Evolutionary conservation across 1,140 invertebrate genomes (phyloP).

Genomic region (Pachyrhynchus sulphureomaculatus): DNA sequence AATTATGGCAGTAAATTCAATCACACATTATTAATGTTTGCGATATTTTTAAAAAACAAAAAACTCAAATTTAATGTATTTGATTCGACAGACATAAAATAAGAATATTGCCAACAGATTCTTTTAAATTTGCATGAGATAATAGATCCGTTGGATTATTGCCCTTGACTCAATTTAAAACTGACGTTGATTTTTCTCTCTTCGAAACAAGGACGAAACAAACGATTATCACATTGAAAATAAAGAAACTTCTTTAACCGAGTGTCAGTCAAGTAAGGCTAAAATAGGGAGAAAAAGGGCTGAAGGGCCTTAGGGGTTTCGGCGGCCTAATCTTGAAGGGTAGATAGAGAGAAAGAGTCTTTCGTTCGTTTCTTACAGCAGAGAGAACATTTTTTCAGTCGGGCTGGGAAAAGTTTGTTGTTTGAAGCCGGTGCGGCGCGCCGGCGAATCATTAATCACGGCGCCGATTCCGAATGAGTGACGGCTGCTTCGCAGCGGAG

Average conservation of each 20-base stretch:
- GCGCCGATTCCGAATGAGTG: constrained; percentile 63
- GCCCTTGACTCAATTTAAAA: no score
- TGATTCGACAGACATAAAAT: no score
- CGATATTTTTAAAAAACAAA: no score
- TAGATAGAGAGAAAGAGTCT: constrained; percentile 51
- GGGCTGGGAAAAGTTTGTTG: constrained; percentile 66
- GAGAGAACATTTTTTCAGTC: constrained; percentile 54
- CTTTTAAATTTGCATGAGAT: no score
- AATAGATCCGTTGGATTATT: no score
- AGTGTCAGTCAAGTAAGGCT: constrained; percentile 30
- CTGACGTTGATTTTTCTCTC: no score
- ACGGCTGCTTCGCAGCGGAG: constrained; percentile 51
- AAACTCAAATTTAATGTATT: no score
- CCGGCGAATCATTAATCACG: constrained; percentile 61
- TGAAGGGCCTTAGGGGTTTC: constrained; percentile 15
- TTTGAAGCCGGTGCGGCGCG: constrained; percentile 59
- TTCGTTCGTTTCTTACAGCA: constrained; percentile 57
- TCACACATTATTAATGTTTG: no score
- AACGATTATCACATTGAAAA: constrained; percentile 29
- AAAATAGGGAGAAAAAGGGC: constrained; percentile 25
- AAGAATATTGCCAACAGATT: no score
- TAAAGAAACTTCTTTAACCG: constrained; percentile 36
- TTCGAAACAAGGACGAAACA: neutral
- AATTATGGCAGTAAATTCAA: no score
- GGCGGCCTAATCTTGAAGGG: constrained; percentile 49